A percentile compares a stretch with the other conserved stretches of the same genome.
These are phyloP conservation scores for Tympanoctomys barrerae DNA, from an alignment of 2,797 vertebrate species.

Conservation along the genomic window DNA sequence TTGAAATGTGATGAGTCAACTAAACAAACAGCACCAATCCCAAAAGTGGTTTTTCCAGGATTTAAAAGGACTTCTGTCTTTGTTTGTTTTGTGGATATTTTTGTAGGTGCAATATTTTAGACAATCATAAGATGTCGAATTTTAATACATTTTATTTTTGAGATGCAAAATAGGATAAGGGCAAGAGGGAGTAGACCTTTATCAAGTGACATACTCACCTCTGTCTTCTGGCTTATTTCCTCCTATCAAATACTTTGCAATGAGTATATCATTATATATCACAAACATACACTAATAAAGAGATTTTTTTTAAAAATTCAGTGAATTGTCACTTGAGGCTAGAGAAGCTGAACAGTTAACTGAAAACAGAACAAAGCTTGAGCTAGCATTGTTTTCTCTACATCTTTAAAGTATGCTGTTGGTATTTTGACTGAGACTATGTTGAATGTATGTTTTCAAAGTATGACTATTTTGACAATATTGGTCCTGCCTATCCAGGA, in stretches of 20 bases:
- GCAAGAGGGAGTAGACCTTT: not conserved
- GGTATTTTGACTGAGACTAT: not conserved
- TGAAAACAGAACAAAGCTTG: not conserved
- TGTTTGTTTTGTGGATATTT: not conserved
- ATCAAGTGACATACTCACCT: not conserved
- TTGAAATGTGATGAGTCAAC: constrained; percentile 7
- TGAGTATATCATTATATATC: not conserved
- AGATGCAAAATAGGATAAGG: not conserved
- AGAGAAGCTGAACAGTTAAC: not conserved
- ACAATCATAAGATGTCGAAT: not conserved
- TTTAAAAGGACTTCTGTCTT: constrained; percentile 24
- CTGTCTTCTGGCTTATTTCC: not conserved
- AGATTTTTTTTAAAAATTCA: not conserved
- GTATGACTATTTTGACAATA: not conserved
- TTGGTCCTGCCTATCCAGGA: not conserved
- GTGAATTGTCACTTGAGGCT: not conserved
- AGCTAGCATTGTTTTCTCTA: not conserved
- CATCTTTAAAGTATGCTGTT: not conserved
- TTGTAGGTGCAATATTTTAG: not conserved
- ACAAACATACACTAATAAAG: not conserved
- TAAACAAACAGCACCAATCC: not conserved
- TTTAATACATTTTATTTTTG: not conserved
- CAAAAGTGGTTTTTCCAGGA: not conserved
- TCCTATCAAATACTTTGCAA: not conserved
- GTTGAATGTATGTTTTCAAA: not conserved